Evolutionary conservation across 37 sponge, comb jelly and placozoan genomes (phyloP), one percentile per base, ranked within the genome.

Genomic region (Mnemiopsis leidyi): DNA sequence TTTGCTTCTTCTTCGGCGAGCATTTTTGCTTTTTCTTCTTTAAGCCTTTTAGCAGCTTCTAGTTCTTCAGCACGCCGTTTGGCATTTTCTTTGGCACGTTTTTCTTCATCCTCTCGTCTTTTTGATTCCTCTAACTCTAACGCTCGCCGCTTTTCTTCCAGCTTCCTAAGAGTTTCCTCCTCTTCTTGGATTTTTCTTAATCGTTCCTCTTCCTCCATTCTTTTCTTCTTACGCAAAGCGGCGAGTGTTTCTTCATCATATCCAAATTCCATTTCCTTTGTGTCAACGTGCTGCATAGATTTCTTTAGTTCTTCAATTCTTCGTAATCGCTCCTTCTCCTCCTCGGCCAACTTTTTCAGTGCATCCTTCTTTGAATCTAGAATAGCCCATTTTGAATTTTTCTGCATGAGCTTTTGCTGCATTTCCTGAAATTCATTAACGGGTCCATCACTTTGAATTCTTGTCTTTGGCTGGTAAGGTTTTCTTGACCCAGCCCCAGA

Each of bases 201-300:
- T 28, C 75, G 5, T 28, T 71, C 75, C n/a, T 71, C 75, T 28
- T 71, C 75, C n/a, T 71, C 75, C 20, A 71, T 13, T 5, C 75
- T n/a, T 25, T 25, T n/a, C 30, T 71, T 71, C 20, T 71, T 25
- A 23, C 30, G 2, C 75, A 71, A 28, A 29, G 75, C 75, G 5
- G 30, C 30, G 30, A n/a, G 25, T 28, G 75, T 71, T 28, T 71
- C 75, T 28, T 71, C 75, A 71, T 71, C 75, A 48, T 48, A 48
- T 5, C 30, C 30, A 71, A 71, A 71, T 5, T 71, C 75, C 75
- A 71, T 71, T 28, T 71, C 75, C n/a, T 71, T 71, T 5, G 75
- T 71, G 75, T 71, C 75, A 7, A 71, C 75, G 20, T 71, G 75
- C 75, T 71, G 75, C 75, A 71, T 71, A 5, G 75, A n/a, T 23